Evolutionary conservation across 1,140 invertebrate genomes (phyloP).

Genomic region (Venturia canescens): DNA sequence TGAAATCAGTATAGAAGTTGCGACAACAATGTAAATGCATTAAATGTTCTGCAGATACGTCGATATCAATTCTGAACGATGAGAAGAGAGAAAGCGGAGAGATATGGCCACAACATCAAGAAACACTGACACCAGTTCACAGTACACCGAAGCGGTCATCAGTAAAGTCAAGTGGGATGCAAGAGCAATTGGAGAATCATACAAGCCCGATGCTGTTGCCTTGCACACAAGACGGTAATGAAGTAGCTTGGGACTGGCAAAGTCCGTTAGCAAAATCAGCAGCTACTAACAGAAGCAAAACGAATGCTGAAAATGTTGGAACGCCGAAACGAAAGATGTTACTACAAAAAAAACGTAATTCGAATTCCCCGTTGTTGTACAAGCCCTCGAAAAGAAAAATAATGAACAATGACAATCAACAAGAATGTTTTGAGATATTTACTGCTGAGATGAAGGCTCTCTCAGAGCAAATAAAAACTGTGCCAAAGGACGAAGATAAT

Average conservation of each 20-base stretch:
- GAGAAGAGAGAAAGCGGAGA: background rate
- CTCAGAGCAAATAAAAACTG: conserved; percentile 55
- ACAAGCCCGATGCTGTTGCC: conserved; percentile 57
- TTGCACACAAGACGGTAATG: conserved; percentile 66
- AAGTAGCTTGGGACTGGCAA: conserved; percentile 70
- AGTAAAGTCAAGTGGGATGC: background rate
- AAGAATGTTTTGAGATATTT: conserved; percentile 62
- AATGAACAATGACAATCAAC: conserved; percentile 59
- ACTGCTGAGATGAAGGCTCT: conserved; percentile 65
- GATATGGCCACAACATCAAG: background rate
- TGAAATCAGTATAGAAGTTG: background rate
- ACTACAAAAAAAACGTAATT: conserved; percentile 63
- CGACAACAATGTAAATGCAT: background rate
- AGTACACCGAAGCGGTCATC: conserved; percentile 63
- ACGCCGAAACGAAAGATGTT: conserved; percentile 65
- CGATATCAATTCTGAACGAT: background rate
- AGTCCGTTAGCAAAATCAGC: conserved; percentile 48
- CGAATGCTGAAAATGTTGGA: conserved; percentile 39
- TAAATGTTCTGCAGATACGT: background rate
- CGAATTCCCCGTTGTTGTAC: conserved; percentile 66
- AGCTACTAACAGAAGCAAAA: background rate
- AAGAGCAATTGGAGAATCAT: conserved; percentile 57
- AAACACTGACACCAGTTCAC: conserved; percentile 39
- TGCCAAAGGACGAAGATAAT: conserved; percentile 26
- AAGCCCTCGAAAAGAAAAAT: conserved; percentile 66